These are phyloP conservation scores for Cosmorhoe ocellata DNA, from an alignment of 2,888 invertebrate genomes.

Conservation along the genomic window DNA sequence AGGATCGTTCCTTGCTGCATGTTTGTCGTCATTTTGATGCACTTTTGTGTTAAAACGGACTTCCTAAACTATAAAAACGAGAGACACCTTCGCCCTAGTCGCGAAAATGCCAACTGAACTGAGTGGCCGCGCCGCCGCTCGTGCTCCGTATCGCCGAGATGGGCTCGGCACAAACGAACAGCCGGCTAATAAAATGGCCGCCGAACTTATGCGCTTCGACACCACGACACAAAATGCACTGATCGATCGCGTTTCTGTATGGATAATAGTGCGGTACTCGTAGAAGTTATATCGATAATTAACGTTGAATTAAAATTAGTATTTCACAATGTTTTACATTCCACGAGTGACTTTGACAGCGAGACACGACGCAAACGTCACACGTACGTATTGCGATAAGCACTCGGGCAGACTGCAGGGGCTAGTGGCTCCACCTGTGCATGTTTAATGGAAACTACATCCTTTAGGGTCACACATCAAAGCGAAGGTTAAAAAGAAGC, in stretches of 20 bases:
- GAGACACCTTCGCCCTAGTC: conserved; percentile 78
- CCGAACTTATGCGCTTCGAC: conserved; percentile 63
- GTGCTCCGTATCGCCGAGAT: conserved; percentile 76
- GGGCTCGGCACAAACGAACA: conserved; percentile 79
- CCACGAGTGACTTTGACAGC: conserved; percentile 65
- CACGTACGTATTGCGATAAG: conserved; percentile 49
- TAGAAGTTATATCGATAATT: conserved; percentile 40
- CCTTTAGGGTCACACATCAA: conserved; percentile 59
- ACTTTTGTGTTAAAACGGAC: conserved; percentile 68
- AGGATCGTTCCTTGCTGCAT: conserved; percentile 96
- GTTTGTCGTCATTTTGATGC: conserved; percentile 90
- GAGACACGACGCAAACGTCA: conserved; percentile 69
- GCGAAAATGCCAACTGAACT: conserved; percentile 83
- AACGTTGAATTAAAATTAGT: conserved; percentile 48
- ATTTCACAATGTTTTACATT: conserved; percentile 58
- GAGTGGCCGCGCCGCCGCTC: conserved; percentile 63
- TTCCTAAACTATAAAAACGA: conserved; percentile 72
- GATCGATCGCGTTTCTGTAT: conserved; percentile 47
- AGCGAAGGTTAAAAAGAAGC: conserved; percentile 55
- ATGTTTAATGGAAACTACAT: conserved; percentile 53
- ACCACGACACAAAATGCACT: conserved; percentile 56
- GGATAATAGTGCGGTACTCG: conserved; percentile 37
- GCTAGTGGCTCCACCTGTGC: conserved; percentile 75
- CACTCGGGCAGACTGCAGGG: conserved; percentile 52
- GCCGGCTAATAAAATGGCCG: conserved; percentile 82